Evolutionary conservation across 30 jellyfish, hydroid and myxozoan species (phyloP).

Genomic region (Chrysaora quinquecirrha): DNA sequence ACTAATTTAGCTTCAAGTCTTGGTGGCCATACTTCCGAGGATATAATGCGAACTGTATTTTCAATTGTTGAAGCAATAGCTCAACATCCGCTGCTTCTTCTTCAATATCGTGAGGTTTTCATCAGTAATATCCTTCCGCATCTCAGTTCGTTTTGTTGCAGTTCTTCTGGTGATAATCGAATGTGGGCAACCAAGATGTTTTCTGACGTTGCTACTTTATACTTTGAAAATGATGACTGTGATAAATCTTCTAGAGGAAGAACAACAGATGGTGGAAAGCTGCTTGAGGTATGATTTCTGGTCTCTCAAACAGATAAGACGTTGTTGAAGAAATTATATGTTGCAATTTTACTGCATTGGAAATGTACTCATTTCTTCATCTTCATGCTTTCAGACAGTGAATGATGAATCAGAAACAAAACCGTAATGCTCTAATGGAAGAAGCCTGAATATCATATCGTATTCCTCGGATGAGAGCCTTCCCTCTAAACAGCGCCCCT

Average conservation of each 20-base stretch:
- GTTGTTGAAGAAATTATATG: no score
- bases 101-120: slow-evolving; percentile 51
- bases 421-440: no score
- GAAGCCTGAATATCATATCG: no score
- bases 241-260: slow-evolving; percentile 34
- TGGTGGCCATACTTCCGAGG: slow-evolving; percentile 59
- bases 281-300: slow-evolving; percentile 64
- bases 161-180: slow-evolving; percentile 74
- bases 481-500: no score
- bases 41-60: slow-evolving; percentile 56
- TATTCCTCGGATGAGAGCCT: no score
- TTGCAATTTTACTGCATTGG: no score
- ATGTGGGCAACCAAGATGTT: slow-evolving; percentile 79
- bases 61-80: slow-evolving; percentile 92
- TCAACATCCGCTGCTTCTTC: slow-evolving; percentile 85
- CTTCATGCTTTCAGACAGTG: no score
- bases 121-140: slow-evolving; percentile 62
- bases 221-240: slow-evolving; percentile 80
- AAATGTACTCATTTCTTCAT: no score
- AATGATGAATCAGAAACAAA: no score
- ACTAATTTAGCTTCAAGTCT: slow-evolving; percentile 52
- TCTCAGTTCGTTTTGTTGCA: slow-evolving; percentile 60
- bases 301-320: no score
- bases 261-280: slow-evolving; percentile 7
- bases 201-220: slow-evolving; percentile 72